Evolutionary conservation across 2,797 vertebrate species (phyloP).

Genomic region (Okamejei kenojei): DNA sequence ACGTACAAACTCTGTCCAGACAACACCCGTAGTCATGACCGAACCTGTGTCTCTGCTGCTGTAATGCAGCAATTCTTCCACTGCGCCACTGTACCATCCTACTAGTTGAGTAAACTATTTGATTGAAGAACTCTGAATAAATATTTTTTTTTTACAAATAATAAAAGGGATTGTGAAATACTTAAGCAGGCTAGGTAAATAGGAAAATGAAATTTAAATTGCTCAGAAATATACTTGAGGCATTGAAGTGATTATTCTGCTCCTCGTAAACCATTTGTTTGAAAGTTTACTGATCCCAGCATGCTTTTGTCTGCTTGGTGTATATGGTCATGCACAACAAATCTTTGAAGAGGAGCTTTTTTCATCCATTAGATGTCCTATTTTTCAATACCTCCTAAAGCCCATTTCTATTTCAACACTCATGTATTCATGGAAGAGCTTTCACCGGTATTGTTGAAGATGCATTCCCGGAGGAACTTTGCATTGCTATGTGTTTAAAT

Average conservation of each 20-base stretch:
- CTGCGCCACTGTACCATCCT: no score
- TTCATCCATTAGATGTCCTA: background rate
- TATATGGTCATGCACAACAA: background rate
- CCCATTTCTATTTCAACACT: background rate
- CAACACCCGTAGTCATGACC: no score
- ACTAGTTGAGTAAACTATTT: no score
- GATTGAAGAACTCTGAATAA: no score
- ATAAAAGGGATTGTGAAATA: background rate
- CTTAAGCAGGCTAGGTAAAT: background rate
- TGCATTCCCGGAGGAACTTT: background rate
- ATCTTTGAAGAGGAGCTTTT: background rate
- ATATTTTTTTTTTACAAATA: no score
- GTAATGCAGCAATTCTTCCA: no score
- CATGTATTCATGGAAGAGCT: background rate
- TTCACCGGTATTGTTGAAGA: background rate
- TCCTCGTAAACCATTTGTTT: background rate
- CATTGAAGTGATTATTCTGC: background rate
- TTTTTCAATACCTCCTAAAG: background rate
- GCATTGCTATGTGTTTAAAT: background rate
- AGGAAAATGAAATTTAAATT: background rate
- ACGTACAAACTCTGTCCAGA: no score
- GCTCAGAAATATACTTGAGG: background rate
- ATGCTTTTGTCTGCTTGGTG: background rate
- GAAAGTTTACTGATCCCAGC: background rate
- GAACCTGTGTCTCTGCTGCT: no score